These are phyloP conservation scores for Aurelia aurita complex sp. Pacific DNA, from an alignment of 30 jellyfish, hydroid and myxozoan genomes.

Conservation along the genomic window DNA sequence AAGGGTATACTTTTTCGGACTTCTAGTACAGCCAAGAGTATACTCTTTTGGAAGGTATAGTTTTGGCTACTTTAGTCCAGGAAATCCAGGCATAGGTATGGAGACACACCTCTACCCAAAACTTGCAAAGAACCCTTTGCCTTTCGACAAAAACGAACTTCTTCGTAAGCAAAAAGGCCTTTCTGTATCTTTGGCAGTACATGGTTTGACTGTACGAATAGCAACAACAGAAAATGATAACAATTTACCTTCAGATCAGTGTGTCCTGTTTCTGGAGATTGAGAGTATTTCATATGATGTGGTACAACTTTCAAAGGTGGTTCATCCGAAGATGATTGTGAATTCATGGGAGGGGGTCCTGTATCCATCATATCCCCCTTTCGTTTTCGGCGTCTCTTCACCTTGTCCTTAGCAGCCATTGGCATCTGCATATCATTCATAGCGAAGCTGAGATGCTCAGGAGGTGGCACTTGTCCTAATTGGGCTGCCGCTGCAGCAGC, in stretches of 20 bases:
- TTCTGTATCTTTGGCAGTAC: too few relatives aligned
- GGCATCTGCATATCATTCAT: conserved; percentile 42
- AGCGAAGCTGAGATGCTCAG: conserved; percentile 60
- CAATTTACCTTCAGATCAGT: conserved; percentile 40
- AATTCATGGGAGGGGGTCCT: background rate
- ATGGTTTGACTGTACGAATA: too few relatives aligned
- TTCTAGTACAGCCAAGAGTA: too few relatives aligned
- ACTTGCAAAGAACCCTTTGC: too few relatives aligned
- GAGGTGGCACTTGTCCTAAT: conserved; percentile 67
- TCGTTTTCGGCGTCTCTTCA: conserved; percentile 51
- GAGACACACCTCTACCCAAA: too few relatives aligned
- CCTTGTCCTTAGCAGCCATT: conserved; percentile 35
- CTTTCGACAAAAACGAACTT: too few relatives aligned
- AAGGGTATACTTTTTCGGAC: too few relatives aligned
- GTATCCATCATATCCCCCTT: conserved; percentile 42
- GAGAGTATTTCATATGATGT: conserved; percentile 35
- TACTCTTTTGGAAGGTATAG: too few relatives aligned
- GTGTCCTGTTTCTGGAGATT: conserved; percentile 24
- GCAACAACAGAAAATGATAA: too few relatives aligned
- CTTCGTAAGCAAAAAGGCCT: too few relatives aligned
- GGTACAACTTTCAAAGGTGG: conserved; percentile 69
- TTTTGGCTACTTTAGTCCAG: too few relatives aligned
- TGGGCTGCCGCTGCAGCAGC: conserved; percentile 71
- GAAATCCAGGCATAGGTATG: too few relatives aligned
- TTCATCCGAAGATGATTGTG: conserved; percentile 28